phyloP scores from a whole-genome alignment of 2,888 invertebrate genomes.

The Chymomyza fuscimana region DNA sequence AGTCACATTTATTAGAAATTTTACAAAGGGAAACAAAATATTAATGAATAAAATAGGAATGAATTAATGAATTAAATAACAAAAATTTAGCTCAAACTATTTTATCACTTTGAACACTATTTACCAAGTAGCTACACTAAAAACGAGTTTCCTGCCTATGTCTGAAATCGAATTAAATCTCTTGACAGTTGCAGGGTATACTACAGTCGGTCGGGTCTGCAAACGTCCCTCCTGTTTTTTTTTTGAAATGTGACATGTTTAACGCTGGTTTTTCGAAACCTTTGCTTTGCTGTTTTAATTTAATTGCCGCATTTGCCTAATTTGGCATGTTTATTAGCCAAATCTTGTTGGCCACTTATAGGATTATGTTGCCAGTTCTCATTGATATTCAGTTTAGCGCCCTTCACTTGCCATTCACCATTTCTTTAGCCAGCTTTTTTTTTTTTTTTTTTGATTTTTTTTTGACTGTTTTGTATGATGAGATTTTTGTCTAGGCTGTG shows the following conservation, averaged over 20 bases:
- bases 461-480: conserved; percentile 11
- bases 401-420: conserved; percentile 5
- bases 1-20: no score
- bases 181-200: no score
- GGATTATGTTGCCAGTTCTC: not conserved
- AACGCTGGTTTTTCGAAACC: not conserved
- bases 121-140: no score
- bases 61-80: no score
- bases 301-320: conserved; percentile 37
- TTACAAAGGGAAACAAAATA: no score
- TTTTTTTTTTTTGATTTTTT: conserved; percentile 19
- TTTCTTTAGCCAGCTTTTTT: not conserved
- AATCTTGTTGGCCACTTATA: conserved; percentile 27
- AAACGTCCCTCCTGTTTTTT: no score
- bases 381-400: not conserved
- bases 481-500: conserved; percentile 34
- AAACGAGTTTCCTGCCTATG: no score
- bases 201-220: no score
- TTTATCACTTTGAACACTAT: no score
- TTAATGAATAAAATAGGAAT: no score
- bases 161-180: no score
- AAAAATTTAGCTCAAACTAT: no score
- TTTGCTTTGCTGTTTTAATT: conserved; percentile 13
- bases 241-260: not conserved
- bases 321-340: conserved; percentile 38